Base-by-base conservation (phyloP, 1,140 invertebrate species). In the Yoshiicerus persimilis region DNA sequence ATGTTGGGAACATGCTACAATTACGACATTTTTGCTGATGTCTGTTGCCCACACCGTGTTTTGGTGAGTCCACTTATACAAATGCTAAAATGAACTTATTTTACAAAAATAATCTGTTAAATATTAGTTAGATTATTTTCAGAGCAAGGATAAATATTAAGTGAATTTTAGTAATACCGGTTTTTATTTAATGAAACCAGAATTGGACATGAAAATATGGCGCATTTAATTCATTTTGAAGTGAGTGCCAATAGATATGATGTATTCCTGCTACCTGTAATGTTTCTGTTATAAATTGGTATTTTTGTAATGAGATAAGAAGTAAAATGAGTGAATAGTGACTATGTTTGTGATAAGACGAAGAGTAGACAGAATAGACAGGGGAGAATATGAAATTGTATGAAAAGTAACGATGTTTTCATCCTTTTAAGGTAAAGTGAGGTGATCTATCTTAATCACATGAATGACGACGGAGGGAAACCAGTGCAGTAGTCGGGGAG, bases 1-100 rank as follows among this genome's bases (percentile, higher is more conserved):
- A 96, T 99, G 41, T 93, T 99, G 23, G 98, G 98, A 75, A 98
- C 97, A 84, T 98, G 99, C 97, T 99, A 99, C 93, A 97, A 97
- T 70, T 99, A 98, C 91, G 98, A 99, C 93, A 97, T 99, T 89
- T 99, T 99, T 93, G 98, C 98, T 92, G 97, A 98, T 75, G 97
- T 97, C 20, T 99, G 98, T 92, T 99, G 98, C 93, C 94, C 96
- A 92, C 97, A 98, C 91, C 94, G 98, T 91, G 94, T 99, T 86
- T 97, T 97, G 95, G 97, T 98, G 92, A 93, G 93, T 92, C 4
- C n/a, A n/a, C n/a, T n/a, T n/a, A n/a, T n/a, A n/a, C n/a, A n/a
- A n/a, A n/a, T n/a, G n/a, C n/a, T n/a, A n/a, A n/a, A n/a, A n/a
- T n/a, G n/a, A 93, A 92, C 91, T 92, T 92, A 87, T 90, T 92